A percentile compares a stretch with the other conserved stretches of the same genome.
Conservation (phyloP, 2,888 invertebrate genomes). For the Ferdinandea cuprea region DNA sequence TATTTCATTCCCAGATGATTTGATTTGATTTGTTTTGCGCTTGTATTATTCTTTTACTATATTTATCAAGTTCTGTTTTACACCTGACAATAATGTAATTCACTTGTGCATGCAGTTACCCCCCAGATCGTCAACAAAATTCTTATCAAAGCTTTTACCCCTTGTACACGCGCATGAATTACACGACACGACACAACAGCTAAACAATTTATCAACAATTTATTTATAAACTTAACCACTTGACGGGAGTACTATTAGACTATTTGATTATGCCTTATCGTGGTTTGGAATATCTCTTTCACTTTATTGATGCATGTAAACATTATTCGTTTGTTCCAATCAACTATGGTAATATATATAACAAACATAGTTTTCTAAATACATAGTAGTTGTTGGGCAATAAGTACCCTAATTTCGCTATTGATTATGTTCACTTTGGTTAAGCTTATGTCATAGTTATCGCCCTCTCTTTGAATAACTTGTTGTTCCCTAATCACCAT, state of each 20-base stretch:
- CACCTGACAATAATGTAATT: conserved; percentile 15
- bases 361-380: conserved; percentile 25
- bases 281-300: conserved; percentile 35
- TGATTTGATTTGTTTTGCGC: no score
- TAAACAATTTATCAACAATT: conserved; percentile 36
- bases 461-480: not conserved
- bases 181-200: not conserved
- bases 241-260: conserved; percentile 31
- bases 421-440: conserved; percentile 38
- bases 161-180: not conserved
- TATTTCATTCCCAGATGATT: no score
- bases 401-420: conserved; percentile 34
- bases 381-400: conserved; percentile 57
- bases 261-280: conserved; percentile 40
- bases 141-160: conserved; percentile 16
- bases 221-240: conserved; percentile 42
- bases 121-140: conserved; percentile 5
- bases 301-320: conserved; percentile 41
- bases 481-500: conserved; percentile 7
- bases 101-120: not conserved
- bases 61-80: no score
- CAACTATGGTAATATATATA: conserved; percentile 33
- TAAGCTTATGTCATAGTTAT: conserved; percentile 27
- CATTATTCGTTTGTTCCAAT: conserved; percentile 17
- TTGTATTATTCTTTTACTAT: no score